phyloP scores from a whole-genome alignment of 2,113 vertebrate genomes.

The Actinemys pallida region DNA sequence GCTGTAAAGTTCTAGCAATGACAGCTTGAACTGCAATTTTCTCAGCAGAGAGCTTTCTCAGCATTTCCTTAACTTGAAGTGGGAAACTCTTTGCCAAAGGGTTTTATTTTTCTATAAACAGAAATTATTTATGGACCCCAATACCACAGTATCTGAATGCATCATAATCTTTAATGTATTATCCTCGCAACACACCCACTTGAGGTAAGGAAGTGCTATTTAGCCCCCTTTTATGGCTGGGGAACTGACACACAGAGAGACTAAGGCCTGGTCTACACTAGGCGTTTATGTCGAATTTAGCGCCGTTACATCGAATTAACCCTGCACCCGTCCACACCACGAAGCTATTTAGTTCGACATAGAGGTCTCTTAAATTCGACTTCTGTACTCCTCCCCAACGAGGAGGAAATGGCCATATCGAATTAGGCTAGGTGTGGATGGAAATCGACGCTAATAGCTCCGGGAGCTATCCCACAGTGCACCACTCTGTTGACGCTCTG shows the following conservation, averaged over 20 bases:
- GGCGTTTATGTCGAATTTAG: too few species aligned
- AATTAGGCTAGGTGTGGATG: too few species aligned
- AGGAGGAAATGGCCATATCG: too few species aligned
- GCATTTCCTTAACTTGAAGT: not conserved
- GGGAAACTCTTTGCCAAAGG: not conserved
- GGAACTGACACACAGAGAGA: not conserved
- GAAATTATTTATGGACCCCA: not conserved
- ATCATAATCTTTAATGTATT: not conserved
- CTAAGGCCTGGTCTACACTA: not conserved
- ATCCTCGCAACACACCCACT: not conserved
- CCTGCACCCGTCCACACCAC: too few species aligned
- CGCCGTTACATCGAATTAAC: too few species aligned
- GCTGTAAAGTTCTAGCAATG: not conserved
- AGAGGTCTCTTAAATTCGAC: too few species aligned
- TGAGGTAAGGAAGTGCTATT: not conserved
- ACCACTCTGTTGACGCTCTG: too few species aligned
- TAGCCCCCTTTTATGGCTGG: not conserved
- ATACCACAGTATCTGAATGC: not conserved
- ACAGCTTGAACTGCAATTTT: not conserved
- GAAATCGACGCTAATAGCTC: too few species aligned
- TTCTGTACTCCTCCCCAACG: too few species aligned
- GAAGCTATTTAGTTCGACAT: too few species aligned
- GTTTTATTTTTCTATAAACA: not conserved
- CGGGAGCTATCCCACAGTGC: too few species aligned
- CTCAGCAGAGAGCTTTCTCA: not conserved